Evolutionary conservation across 2,797 vertebrate genomes (phyloP).

Genomic region (Knipowitschia caucasica): DNA sequence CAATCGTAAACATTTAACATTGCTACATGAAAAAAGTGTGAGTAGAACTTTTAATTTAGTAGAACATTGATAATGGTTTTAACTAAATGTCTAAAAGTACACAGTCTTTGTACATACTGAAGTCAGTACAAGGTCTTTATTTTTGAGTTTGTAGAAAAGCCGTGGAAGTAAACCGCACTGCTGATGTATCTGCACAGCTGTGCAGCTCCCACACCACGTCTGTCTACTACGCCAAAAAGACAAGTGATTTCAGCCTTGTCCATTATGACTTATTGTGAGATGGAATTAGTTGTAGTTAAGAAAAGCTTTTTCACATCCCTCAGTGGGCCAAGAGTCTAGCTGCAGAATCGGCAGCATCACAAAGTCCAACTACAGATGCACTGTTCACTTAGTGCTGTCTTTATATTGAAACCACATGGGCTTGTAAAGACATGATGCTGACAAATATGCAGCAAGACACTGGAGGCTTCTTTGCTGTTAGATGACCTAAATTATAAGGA

Average conservation of each 20-base stretch:
- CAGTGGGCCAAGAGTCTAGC: constrained; percentile 38
- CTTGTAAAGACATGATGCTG: constrained; percentile 53
- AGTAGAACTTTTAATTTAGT: too few species aligned
- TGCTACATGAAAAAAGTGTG: too few species aligned
- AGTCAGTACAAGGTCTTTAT: constrained; percentile 18
- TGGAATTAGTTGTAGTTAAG: constrained; percentile 58
- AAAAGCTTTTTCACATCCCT: constrained; percentile 24
- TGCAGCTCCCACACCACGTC: constrained; percentile 48
- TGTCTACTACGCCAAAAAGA: constrained; percentile 55
- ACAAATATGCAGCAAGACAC: constrained; percentile 22
- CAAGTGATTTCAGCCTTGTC: constrained; percentile 53
- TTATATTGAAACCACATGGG: constrained; percentile 46
- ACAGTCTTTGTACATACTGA: constrained; percentile 4
- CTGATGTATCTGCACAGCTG: constrained; percentile 64
- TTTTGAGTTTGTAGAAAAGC: constrained; percentile 37
- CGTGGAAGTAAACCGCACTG: constrained; percentile 41
- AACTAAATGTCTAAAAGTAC: too few species aligned
- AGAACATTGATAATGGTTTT: too few species aligned
- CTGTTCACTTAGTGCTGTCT: constrained; percentile 18
- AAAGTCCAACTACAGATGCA: constrained; percentile 29
- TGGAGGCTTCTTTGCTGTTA: constrained; percentile 33
- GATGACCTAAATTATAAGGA: constrained; percentile 19
- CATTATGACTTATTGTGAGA: constrained; percentile 57
- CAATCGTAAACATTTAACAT: too few species aligned
- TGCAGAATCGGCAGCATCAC: constrained; percentile 26